Evolutionary conservation across 2,797 vertebrate genomes (phyloP), one percentile per base, ranked within the genome.

Genomic region (Rhynchotus rufescens): DNA sequence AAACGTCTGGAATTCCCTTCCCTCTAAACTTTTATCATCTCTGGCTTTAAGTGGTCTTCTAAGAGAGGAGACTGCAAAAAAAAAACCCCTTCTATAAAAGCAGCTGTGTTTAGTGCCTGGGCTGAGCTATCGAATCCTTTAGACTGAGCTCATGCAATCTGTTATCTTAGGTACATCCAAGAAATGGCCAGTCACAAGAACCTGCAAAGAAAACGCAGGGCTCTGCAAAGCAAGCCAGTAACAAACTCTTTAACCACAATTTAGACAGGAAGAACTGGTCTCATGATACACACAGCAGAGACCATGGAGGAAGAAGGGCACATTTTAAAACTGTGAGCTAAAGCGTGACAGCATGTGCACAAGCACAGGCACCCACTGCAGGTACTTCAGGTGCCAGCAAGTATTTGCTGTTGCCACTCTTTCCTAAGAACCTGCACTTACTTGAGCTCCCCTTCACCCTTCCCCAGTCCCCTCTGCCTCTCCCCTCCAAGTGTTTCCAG

Each of bases 351-450:
- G 72, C 2, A 57, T 1, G 15, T 67, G 64, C 0, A 2, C 80
- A 90, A 95, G 93, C 57, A 92, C 74, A 90, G 84, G 92, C 94
- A 90, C 77, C 80, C 64, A 68, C 45, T 86, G 81, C 32, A 89
- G 90, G 86, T 94, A 81, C 60, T 81, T 81, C 3, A 90, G 82
- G 89, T 90, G 82, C 84, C 89, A 88, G 77, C 32, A 90, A 75
- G 47, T 1, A 9, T 9, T 51, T 13, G 16, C 26, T 21, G 8
- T 12, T 34, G 25, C 34, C 28, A 4, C 47, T 59, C 54, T 80
- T 44, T 30, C 19, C 56, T 10, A 6, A 81, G 30, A 49, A 79
- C 60, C 6, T 16, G 85, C 38, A 64, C 15, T 5, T 69, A 62
- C 21, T 9, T 44, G 22, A 36, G 64, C 25, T 4, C 6, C 21